These are phyloP conservation scores for Dinocampus coccinellae DNA, from an alignment of 2,888 invertebrate species.

Conservation along the genomic window DNA sequence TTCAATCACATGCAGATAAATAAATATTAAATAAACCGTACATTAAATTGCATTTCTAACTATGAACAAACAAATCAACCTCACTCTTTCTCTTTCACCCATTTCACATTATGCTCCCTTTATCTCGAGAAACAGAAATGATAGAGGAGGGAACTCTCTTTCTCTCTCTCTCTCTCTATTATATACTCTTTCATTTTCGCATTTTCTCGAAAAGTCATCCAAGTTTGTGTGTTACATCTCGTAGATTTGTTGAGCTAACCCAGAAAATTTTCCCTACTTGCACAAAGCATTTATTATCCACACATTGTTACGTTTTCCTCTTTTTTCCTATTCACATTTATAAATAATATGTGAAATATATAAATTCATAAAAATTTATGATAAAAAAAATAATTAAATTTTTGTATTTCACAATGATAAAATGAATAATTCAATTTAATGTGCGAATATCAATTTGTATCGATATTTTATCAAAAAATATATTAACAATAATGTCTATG, in stretches of 20 bases:
- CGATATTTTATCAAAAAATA: too few species aligned
- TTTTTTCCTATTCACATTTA: neutral
- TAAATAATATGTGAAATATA: neutral
- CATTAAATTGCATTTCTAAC: constrained; percentile 9
- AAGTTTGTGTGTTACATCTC: constrained; percentile 23
- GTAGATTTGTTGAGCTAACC: constrained; percentile 20
- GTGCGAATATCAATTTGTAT: too few species aligned
- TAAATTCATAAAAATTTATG: neutral
- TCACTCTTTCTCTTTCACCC: neutral
- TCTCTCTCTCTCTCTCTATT: neutral
- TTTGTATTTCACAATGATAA: constrained; percentile 10
- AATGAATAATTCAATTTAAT: constrained; percentile 23
- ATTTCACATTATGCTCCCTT: too few species aligned
- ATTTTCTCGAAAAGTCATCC: constrained; percentile 3
- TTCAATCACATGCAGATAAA: neutral
- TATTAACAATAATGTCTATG: too few species aligned
- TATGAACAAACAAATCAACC: constrained; percentile 7
- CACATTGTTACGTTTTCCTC: constrained; percentile 6
- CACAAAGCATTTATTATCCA: constrained; percentile 1
- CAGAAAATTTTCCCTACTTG: constrained; percentile 10
- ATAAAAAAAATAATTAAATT: too few species aligned
- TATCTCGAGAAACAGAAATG: too few species aligned
- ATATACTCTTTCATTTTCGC: neutral
- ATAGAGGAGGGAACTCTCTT: too few species aligned
- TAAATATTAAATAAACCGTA: neutral